These are phyloP conservation scores for Drosophila nigromelanica DNA, from an alignment of 1,140 invertebrate genomes.

Conservation along the genomic window DNA sequence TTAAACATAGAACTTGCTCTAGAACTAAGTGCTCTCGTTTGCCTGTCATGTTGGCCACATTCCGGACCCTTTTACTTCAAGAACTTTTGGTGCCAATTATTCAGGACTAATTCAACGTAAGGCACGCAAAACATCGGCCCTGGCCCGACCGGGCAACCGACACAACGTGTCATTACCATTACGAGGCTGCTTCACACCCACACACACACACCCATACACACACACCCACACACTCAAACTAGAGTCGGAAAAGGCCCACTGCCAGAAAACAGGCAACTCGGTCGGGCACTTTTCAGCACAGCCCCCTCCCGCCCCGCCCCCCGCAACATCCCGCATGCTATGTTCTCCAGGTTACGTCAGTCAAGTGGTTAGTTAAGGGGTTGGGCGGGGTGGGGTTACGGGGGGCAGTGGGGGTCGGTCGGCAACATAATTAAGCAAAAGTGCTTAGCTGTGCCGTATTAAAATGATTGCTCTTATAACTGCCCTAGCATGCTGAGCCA, in stretches of 20 bases:
- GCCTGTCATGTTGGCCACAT: slow-evolving; percentile 13
- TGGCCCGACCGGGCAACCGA: slow-evolving; percentile 56
- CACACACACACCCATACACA: not conserved
- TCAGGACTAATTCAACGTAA: slow-evolving; percentile 73
- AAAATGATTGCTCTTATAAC: slow-evolving; percentile 81
- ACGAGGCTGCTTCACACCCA: slow-evolving; percentile 35
- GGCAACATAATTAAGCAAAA: slow-evolving; percentile 81
- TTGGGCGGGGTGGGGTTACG: not conserved
- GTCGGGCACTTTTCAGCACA: slow-evolving; percentile 56
- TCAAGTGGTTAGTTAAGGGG: slow-evolving; percentile 48
- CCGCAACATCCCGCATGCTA: slow-evolving; percentile 6
- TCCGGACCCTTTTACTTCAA: slow-evolving; percentile 21
- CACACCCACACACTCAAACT: slow-evolving; percentile 1
- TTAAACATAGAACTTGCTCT: too few relatives aligned
- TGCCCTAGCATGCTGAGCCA: slow-evolving; percentile 49
- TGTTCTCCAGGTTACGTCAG: slow-evolving; percentile 67
- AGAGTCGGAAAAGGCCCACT: slow-evolving; percentile 34
- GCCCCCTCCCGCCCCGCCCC: not conserved
- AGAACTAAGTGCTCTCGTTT: not conserved
- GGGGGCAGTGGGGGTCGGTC: too few relatives aligned
- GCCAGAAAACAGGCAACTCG: slow-evolving; percentile 5
- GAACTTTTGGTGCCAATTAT: slow-evolving; percentile 72
- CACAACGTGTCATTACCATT: slow-evolving; percentile 78
- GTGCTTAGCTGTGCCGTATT: slow-evolving; percentile 79
- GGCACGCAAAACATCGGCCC: slow-evolving; percentile 68